Evolutionary conservation across 2,113 vertebrate species (phyloP).

Genomic region (Rhinogobius similis): DNA sequence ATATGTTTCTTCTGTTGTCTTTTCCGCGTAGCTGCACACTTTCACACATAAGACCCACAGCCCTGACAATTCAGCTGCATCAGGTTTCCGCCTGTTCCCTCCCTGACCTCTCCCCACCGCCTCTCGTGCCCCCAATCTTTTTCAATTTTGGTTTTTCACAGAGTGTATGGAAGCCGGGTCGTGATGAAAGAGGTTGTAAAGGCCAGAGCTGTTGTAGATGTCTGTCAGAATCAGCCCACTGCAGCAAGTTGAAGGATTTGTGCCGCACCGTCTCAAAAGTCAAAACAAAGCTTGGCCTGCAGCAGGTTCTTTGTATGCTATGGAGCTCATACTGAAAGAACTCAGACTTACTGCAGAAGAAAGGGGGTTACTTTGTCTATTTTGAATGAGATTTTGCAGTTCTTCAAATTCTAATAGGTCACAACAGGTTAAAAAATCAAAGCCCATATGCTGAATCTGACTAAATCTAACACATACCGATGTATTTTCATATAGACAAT

Average conservation of each 20-base stretch:
- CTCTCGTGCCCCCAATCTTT: neutral
- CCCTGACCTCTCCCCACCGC: slow-evolving; percentile 21
- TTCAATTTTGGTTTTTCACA: slow-evolving; percentile 29
- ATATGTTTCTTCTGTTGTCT: slow-evolving; percentile 56
- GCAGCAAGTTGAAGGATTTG: slow-evolving; percentile 34
- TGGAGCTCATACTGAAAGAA: slow-evolving; percentile 1
- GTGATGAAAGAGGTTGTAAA: slow-evolving; percentile 51
- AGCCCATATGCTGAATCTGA: too few relatives aligned
- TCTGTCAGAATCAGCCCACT: slow-evolving; percentile 32
- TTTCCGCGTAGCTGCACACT: slow-evolving; percentile 55
- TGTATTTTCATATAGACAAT: too few relatives aligned
- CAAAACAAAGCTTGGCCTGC: slow-evolving; percentile 23
- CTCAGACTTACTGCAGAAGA: neutral
- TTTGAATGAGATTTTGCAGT: neutral
- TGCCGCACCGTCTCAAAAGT: slow-evolving; percentile 34
- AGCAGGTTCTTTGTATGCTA: slow-evolving; percentile 6
- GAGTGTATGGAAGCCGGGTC: slow-evolving; percentile 18
- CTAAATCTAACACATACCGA: too few relatives aligned
- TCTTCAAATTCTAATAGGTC: too few relatives aligned
- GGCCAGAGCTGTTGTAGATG: slow-evolving; percentile 30
- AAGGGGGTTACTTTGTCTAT: neutral
- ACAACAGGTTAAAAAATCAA: too few relatives aligned
- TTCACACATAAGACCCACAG: slow-evolving; percentile 31
- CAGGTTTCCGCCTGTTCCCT: slow-evolving; percentile 37
- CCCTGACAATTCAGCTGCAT: slow-evolving; percentile 47